Conservation (phyloP, 2,888 invertebrate genomes). For the Lacanobia oleracea region DNA sequence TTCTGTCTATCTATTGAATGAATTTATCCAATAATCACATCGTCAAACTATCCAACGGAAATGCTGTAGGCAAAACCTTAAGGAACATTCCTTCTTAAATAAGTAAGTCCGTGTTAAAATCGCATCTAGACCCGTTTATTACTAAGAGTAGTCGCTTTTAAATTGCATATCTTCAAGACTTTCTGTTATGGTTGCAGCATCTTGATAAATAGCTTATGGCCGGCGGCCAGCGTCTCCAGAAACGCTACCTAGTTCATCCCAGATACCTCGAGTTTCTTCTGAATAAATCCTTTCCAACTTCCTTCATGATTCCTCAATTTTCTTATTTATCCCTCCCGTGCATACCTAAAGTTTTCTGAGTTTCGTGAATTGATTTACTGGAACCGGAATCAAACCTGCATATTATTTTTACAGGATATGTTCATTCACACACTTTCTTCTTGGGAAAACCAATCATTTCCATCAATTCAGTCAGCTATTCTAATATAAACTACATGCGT, state of each 20-base stretch:
- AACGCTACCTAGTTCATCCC: slow-evolving; percentile 12
- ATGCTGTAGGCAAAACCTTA: not conserved
- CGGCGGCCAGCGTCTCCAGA: slow-evolving; percentile 15
- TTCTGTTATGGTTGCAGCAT: slow-evolving; percentile 23
- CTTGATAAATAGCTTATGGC: slow-evolving; percentile 40
- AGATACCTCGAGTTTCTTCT: slow-evolving; percentile 9
- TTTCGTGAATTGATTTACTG: slow-evolving; percentile 9
- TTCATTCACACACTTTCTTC: slow-evolving; percentile 12
- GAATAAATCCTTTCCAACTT: slow-evolving; percentile 30
- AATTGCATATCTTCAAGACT: slow-evolving; percentile 38
- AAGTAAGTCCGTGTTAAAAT: slow-evolving; percentile 11
- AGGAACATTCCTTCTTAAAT: not conserved
- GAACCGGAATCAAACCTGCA: not conserved
- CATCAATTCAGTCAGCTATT: slow-evolving; percentile 21
- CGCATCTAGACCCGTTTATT: slow-evolving; percentile 6
- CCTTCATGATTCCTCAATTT: slow-evolving; percentile 31
- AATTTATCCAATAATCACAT: not conserved
- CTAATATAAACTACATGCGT: slow-evolving; percentile 18
- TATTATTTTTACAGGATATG: not conserved
- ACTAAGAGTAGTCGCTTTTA: slow-evolving; percentile 5
- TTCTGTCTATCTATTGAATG: not conserved
- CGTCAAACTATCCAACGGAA: not conserved
- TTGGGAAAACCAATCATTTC: slow-evolving; percentile 35
- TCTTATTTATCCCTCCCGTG: slow-evolving; percentile 8
- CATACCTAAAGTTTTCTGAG: slow-evolving; percentile 1